Evolutionary conservation across 2,797 vertebrate species (phyloP).

Genomic region (Ammospiza maritima): DNA sequence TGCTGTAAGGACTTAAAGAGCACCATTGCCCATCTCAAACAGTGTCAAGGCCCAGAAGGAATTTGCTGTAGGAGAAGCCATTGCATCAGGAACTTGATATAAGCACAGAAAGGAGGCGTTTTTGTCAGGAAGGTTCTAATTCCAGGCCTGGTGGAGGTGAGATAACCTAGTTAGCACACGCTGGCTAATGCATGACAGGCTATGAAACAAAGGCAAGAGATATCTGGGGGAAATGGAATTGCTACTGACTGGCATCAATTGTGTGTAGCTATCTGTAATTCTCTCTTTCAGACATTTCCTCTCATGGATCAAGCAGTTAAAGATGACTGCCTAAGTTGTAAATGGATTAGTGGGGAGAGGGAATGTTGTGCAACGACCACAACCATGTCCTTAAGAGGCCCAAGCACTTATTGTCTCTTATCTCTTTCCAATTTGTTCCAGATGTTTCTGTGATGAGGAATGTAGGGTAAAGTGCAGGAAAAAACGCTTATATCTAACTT

Average conservation of each 20-base stretch:
- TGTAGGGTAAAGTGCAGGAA: not conserved
- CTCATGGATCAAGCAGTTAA: not conserved
- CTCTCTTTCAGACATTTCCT: not conserved
- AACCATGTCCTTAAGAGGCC: not conserved
- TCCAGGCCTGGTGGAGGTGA: not conserved
- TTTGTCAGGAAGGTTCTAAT: not conserved
- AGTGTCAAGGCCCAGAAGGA: not conserved
- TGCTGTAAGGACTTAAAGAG: not conserved
- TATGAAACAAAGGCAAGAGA: not conserved
- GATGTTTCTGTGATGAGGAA: not conserved
- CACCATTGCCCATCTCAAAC: not conserved
- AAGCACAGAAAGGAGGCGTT: not conserved
- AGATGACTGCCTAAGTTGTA: not conserved
- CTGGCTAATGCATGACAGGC: rapidly evolving
- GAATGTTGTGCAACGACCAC: not conserved
- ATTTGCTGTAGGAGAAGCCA: not conserved
- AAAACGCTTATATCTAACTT: not conserved
- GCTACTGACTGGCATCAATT: not conserved
- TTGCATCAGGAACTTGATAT: not conserved
- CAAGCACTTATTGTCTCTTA: not conserved
- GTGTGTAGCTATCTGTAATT: not conserved
- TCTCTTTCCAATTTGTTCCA: not conserved
- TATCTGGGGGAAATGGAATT: not conserved
- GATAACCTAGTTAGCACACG: too few relatives aligned
- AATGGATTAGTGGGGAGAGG: not conserved